Evolutionary conservation across 2,113 vertebrate species (phyloP).

Genomic region (Raja brachyura): DNA sequence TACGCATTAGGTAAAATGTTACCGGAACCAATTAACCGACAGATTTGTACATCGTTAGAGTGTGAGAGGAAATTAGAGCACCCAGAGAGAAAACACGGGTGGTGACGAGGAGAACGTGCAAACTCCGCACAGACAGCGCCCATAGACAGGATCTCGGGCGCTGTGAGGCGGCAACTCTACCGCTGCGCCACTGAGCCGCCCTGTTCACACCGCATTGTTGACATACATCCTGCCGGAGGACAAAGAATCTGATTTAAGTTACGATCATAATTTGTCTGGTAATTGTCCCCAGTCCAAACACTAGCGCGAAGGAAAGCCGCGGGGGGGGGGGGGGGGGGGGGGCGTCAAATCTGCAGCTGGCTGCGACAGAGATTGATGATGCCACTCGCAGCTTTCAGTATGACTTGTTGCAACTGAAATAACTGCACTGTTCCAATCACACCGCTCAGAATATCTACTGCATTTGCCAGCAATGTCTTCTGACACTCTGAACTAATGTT

Average conservation of each 20-base stretch:
- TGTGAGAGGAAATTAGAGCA: too few relatives aligned
- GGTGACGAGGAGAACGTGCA: too few relatives aligned
- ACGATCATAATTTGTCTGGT: background rate
- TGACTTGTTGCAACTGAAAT: slow-evolving; percentile 26
- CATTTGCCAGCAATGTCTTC: background rate
- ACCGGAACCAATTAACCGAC: too few relatives aligned
- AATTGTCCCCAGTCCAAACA: background rate
- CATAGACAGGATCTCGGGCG: too few relatives aligned
- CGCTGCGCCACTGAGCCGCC: too few relatives aligned
- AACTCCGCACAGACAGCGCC: too few relatives aligned
- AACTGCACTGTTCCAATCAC: slow-evolving; percentile 18
- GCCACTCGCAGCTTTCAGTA: slow-evolving; percentile 1
- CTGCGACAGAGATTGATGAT: background rate
- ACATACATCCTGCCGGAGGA: background rate
- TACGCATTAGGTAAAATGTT: too few relatives aligned
- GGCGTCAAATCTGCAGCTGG: background rate
- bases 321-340: too few relatives aligned
- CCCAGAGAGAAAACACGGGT: too few relatives aligned
- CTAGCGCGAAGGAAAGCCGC: background rate
- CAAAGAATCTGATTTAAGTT: background rate
- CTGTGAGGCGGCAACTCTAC: too few relatives aligned
- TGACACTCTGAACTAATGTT: background rate
- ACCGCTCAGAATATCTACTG: background rate
- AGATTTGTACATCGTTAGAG: too few relatives aligned
- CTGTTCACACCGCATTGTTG: too few relatives aligned